Percentiles rank a stretch among this genome's conserved stretches.
phyloP scores from a whole-genome alignment of 2,797 vertebrate genomes.

The Chelonia mydas region DNA sequence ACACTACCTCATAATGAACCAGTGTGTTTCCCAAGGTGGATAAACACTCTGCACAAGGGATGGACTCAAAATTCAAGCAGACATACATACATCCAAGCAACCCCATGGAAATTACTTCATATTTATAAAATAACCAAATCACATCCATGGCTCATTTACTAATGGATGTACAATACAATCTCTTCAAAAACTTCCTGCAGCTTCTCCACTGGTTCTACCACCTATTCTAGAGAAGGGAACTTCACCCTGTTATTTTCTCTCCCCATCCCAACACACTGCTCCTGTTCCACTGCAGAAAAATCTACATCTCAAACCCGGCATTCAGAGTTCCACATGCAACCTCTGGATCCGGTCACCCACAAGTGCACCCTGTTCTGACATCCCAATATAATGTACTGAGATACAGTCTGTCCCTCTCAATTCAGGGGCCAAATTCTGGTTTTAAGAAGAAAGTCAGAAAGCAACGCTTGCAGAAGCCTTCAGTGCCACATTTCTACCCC shows the following conservation, averaged over 20 bases:
- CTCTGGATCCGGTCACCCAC: fast-evolving
- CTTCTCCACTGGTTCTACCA: neutral
- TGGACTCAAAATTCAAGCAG: constrained; percentile 43
- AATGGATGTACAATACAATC: fast-evolving
- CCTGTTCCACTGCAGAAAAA: too few species aligned
- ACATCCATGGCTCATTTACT: neutral
- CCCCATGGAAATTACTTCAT: neutral
- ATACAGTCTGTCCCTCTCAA: neutral
- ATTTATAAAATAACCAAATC: neutral
- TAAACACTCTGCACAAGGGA: constrained; percentile 52
- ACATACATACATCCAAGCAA: neutral
- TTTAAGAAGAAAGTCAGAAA: neutral
- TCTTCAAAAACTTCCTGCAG: neutral
- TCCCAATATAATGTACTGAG: neutral
- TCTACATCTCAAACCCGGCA: neutral
- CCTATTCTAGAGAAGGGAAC: fast-evolving
- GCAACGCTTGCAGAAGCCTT: neutral
- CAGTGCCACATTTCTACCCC: fast-evolving
- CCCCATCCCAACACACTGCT: neutral
- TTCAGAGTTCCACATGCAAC: neutral
- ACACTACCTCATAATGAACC: neutral
- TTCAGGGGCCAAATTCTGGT: fast-evolving
- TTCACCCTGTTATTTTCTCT: fast-evolving
- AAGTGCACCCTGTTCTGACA: fast-evolving
- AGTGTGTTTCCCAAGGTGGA: neutral